These are phyloP conservation scores for Montipora foliosa DNA, from an alignment of 64 coral and sea anemone genomes.

Conservation along the genomic window DNA sequence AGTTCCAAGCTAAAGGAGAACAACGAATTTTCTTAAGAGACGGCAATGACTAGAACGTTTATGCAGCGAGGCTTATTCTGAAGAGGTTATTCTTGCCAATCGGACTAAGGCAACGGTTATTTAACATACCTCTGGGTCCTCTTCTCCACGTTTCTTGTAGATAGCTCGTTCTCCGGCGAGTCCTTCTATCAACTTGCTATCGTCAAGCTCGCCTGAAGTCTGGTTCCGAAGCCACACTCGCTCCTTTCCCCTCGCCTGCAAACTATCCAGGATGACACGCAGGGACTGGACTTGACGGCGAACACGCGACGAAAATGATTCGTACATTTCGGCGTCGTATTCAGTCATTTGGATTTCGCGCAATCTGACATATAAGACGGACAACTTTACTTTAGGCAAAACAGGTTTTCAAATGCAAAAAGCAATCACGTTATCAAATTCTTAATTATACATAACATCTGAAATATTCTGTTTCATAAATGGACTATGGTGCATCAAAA, in stretches of 20 bases:
- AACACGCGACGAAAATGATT: slow-evolving; percentile 94
- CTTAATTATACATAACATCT: too few species aligned
- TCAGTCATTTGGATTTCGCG: slow-evolving; percentile 98
- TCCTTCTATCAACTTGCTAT: slow-evolving; percentile 96
- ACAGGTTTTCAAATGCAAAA: too few species aligned
- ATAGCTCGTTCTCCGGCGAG: slow-evolving; percentile 94
- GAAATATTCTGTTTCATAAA: too few species aligned
- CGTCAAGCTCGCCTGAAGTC: slow-evolving; percentile 97
- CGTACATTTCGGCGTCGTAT: slow-evolving; percentile 99
- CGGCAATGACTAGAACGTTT: neutral
- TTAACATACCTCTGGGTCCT: slow-evolving; percentile 75
- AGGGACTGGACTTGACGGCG: slow-evolving; percentile 98
- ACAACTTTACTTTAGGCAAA: neutral
- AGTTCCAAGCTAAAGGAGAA: slow-evolving; percentile 74
- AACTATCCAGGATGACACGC: slow-evolving; percentile 94
- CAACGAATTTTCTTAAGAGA: neutral
- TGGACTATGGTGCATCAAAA: too few species aligned
- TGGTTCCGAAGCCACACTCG: slow-evolving; percentile 99
- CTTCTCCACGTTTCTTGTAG: slow-evolving; percentile 94
- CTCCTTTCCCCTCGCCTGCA: slow-evolving; percentile 90
- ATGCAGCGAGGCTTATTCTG: too few species aligned
- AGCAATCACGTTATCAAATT: too few species aligned
- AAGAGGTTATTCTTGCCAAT: too few species aligned
- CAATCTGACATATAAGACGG: slow-evolving; percentile 61
- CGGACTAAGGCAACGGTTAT: too few species aligned